Conservation (phyloP, 2,888 invertebrate species). For the Thymelicus lineola region DNA sequence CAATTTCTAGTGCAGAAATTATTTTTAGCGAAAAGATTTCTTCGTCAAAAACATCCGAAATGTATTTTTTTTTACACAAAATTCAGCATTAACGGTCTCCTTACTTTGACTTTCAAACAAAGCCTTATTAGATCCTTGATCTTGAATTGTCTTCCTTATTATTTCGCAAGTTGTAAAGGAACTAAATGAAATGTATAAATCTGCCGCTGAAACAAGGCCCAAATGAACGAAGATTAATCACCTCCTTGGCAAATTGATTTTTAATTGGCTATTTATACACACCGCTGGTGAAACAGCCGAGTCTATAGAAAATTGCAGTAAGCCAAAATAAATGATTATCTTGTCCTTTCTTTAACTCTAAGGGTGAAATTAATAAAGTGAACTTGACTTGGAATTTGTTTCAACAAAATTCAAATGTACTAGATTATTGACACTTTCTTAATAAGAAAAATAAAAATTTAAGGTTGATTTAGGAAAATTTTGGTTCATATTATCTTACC, state of each 20-base stretch:
- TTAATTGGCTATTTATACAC: constrained; percentile 44
- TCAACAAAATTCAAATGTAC: no score
- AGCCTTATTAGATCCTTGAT: not conserved
- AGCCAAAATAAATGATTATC: not conserved
- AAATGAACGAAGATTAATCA: constrained; percentile 47
- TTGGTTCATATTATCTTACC: no score
- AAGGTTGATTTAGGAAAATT: no score
- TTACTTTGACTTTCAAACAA: constrained; percentile 10
- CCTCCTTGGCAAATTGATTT: constrained; percentile 44
- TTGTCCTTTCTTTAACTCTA: no score
- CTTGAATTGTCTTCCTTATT: constrained; percentile 24
- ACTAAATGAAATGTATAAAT: constrained; percentile 37
- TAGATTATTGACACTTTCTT: no score
- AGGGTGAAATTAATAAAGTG: no score
- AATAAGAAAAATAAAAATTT: no score
- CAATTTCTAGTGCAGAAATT: no score
- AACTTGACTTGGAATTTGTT: no score
- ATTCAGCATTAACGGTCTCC: constrained; percentile 1
- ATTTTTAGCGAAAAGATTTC: not conserved
- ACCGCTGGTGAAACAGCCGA: constrained; percentile 8
- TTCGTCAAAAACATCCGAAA: not conserved
- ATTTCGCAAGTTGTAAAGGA: constrained; percentile 34
- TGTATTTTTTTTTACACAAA: constrained; percentile 3
- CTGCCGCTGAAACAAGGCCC: constrained; percentile 34
- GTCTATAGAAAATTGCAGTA: not conserved